A percentile compares a stretch with the other conserved stretches of the same genome.
Evolutionary conservation across 1,140 invertebrate species (phyloP).

Genomic region (Drosophila quadrilineata): DNA sequence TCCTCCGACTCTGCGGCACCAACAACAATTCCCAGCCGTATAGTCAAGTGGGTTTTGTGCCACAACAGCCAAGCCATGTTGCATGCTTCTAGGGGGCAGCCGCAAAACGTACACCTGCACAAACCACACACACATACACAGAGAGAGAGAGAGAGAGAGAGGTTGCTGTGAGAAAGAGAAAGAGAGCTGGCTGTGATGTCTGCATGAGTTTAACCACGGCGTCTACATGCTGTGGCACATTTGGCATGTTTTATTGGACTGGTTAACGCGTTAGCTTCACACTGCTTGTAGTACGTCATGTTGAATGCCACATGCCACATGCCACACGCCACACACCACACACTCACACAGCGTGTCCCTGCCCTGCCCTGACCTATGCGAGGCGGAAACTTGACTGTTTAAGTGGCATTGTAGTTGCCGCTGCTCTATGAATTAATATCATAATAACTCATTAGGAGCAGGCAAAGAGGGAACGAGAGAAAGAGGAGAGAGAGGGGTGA

Average conservation of each 20-base stretch:
- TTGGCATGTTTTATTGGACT: constrained; percentile 64
- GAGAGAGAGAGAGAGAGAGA: not conserved
- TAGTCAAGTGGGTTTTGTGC: too few relatives aligned
- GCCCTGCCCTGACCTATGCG: not conserved
- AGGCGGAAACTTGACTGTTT: constrained; percentile 14
- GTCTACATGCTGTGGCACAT: constrained; percentile 18
- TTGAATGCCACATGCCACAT: constrained; percentile 9
- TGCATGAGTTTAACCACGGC: constrained; percentile 7
- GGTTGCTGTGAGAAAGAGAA: not conserved
- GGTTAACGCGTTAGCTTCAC: constrained; percentile 35
- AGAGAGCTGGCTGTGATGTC: too few relatives aligned
- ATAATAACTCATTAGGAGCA: constrained; percentile 61
- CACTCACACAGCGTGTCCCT: constrained; percentile 13
- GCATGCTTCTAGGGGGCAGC: constrained; percentile 27
- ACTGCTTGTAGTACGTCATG: constrained; percentile 14
- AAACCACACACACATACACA: constrained; percentile 9
- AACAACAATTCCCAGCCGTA: not conserved
- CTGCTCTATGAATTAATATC: constrained; percentile 63
- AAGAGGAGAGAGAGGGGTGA: too few relatives aligned
- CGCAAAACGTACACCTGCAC: constrained; percentile 12
- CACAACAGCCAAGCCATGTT: constrained; percentile 7
- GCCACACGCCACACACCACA: constrained; percentile 5
- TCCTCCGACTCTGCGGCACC: too few relatives aligned
- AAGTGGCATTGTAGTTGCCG: constrained; percentile 42
- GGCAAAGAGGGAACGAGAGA: too few relatives aligned